phyloP scores from a whole-genome alignment of 1,140 invertebrate species.

The Cyclina sinensis region DNA sequence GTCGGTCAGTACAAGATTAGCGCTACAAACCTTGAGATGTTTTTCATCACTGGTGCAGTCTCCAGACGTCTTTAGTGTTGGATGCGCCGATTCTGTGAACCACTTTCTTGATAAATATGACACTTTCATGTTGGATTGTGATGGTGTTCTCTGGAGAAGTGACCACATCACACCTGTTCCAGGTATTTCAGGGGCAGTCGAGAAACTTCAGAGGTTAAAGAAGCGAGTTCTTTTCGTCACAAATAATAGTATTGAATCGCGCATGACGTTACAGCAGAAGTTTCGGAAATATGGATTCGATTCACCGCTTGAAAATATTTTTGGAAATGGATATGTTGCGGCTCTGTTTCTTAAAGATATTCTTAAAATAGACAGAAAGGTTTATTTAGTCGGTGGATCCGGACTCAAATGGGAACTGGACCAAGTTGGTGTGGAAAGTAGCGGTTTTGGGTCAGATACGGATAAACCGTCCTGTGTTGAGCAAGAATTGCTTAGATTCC shows the following conservation, averaged over 20 bases:
- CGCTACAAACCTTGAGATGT: neutral
- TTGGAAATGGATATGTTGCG: conserved; percentile 75
- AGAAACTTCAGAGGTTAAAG: conserved; percentile 66
- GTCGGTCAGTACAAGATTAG: neutral
- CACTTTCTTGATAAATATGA: conserved; percentile 76
- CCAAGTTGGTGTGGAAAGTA: conserved; percentile 81
- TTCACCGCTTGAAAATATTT: conserved; percentile 73
- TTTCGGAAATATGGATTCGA: conserved; percentile 76
- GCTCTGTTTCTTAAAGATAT: conserved; percentile 79
- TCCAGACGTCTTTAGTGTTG: neutral
- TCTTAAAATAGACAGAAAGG: conserved; percentile 64
- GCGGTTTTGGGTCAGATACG: conserved; percentile 84
- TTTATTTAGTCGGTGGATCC: conserved; percentile 80
- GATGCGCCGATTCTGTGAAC: neutral
- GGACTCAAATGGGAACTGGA: conserved; percentile 85
- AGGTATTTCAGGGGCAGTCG: conserved; percentile 70
- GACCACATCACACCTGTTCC: conserved; percentile 77
- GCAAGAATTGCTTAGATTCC: conserved; percentile 69
- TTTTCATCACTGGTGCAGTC: neutral
- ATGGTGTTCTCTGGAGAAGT: conserved; percentile 80
- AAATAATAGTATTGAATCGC: conserved; percentile 80
- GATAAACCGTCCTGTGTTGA: conserved; percentile 70
- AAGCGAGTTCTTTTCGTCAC: conserved; percentile 81
- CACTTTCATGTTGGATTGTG: conserved; percentile 80
- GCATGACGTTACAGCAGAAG: conserved; percentile 69